Base-by-base conservation (phyloP, 2,888 invertebrate species). In the Hetaerina titia region DNA sequence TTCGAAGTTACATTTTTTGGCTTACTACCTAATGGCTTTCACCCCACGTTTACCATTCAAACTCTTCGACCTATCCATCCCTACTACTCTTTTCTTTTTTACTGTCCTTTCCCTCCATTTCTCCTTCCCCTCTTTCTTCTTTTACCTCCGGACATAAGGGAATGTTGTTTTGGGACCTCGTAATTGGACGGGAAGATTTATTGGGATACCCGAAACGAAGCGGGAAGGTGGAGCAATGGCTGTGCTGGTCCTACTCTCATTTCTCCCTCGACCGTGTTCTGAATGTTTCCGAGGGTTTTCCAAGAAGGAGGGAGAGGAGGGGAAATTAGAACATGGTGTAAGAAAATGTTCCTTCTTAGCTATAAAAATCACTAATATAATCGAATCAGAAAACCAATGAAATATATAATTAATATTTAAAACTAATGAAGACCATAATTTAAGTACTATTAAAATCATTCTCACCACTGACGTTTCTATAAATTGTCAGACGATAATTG, bases 121-220 rank as follows among this genome's bases (percentile, higher is more conserved):
- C 90, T 63, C n/a, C 63, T 56, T n/a, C 92, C 22, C 11, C 64
- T 56, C 56, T 45, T 69, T 56, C 63, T 69, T 57, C 15, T 69
- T 92, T 69, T 69, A 69, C 92, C 69, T 56, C 31, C 56, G 92
- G 92, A 92, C 92, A 69, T 92, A 92, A 45, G 92, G 74, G 92
- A 92, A 92, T 92, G 92, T 69, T 92, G 92, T 92, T 92, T 92
- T 92, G 64, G 92, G 92, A 22, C 92, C 92, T 92, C 92, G 92
- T 92, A 92, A 92, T 92, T 92, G 92, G 92, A 92, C 92, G 19
- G 64, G 74, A 92, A 92, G 92, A 92, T 92, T 92, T 92, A 92
- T 92, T 64, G 69, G 92, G 22, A 31, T 69, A 74, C 92, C 92
- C 69, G 60, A 64, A 92, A 56, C 25, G 57, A 56, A 92, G 69